These are phyloP conservation scores for Cheumatopsyche charites DNA, from an alignment of 1,140 invertebrate species.

Conservation along the genomic window DNA sequence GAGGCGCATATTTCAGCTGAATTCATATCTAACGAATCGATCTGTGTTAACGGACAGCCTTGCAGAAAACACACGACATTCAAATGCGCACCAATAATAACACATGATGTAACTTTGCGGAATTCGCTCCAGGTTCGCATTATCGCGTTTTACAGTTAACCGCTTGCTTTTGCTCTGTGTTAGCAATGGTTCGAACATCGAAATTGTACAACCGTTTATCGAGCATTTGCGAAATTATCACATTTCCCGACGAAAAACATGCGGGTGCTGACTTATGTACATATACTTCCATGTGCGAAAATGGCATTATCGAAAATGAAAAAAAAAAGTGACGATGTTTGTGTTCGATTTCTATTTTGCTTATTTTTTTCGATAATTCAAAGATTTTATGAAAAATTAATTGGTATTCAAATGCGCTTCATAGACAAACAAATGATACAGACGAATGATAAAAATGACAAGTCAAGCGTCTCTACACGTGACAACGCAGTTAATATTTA, in stretches of 20 bases:
- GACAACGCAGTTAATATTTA: not conserved
- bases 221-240: conserved; percentile 9
- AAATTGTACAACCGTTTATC: conserved; percentile 12
- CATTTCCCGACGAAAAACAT: not conserved
- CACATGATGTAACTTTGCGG: not conserved
- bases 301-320: too few relatives aligned
- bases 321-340: too few relatives aligned
- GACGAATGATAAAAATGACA: not conserved
- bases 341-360: too few relatives aligned
- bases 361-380: not conserved
- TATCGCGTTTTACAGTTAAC: conserved; percentile 19
- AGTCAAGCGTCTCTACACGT: not conserved
- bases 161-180: conserved; percentile 8
- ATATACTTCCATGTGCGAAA: not conserved
- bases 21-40: too few relatives aligned
- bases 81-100: not conserved
- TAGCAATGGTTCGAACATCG: not conserved
- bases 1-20: not conserved
- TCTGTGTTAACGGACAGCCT: not conserved
- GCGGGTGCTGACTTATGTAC: not conserved
- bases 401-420: not conserved
- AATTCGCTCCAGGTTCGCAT: conserved; percentile 4
- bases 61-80: not conserved
- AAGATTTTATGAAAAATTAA: not conserved
- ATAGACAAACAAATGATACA: not conserved